phyloP scores from a whole-genome alignment of 2,113 vertebrate genomes.

The Tylochromis polylepis region DNA sequence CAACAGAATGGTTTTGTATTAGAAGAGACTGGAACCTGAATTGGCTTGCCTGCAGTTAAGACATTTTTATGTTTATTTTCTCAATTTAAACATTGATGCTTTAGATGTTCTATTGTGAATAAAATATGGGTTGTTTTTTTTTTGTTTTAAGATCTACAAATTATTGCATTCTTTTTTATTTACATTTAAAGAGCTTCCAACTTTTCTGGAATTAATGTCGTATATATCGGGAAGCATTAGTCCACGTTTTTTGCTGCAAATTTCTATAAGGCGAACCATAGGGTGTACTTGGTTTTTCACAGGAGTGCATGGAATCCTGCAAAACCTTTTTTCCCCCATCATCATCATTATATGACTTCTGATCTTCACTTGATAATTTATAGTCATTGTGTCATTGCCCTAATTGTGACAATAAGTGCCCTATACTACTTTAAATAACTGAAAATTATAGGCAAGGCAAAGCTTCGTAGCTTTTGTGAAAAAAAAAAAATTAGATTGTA shows the following conservation, averaged over 20 bases:
- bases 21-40: rapidly evolving
- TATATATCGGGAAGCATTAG: not conserved
- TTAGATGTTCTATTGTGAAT: not conserved
- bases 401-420: not conserved
- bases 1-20: not conserved
- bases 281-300: not conserved
- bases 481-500: not conserved
- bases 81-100: not conserved
- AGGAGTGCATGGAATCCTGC: not conserved
- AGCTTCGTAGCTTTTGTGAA: not conserved
- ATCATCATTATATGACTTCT: not conserved
- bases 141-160: too few species aligned
- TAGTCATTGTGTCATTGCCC: not conserved
- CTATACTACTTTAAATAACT: not conserved
- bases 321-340: rapidly evolving
- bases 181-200: not conserved
- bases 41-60: not conserved
- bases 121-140: not conserved
- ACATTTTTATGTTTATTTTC: not conserved
- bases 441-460: not conserved
- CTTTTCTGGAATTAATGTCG: not conserved
- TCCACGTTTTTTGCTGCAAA: not conserved
- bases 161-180: not conserved
- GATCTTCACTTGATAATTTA: not conserved
- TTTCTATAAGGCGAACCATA: not conserved